These are phyloP conservation scores for Tethea ocularis DNA, from an alignment of 2,888 invertebrate genomes.

Conservation along the genomic window DNA sequence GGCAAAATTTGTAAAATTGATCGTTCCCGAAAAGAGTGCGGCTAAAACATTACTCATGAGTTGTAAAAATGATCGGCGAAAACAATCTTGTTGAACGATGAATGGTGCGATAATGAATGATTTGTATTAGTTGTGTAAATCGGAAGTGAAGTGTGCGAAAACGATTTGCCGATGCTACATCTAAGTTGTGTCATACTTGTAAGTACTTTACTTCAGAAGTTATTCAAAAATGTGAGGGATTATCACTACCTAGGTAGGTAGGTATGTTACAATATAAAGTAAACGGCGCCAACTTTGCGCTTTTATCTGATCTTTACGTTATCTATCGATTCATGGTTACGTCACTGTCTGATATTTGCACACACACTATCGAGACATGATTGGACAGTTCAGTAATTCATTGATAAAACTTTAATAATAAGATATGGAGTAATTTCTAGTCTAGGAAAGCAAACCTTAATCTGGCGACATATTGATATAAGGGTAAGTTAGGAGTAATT, in stretches of 20 bases:
- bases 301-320: slow-evolving; percentile 56
- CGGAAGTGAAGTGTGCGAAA: too few species aligned
- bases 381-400: slow-evolving; percentile 1
- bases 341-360: slow-evolving; percentile 37
- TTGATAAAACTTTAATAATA: neutral
- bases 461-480: neutral
- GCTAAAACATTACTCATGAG: too few species aligned
- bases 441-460: neutral
- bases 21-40: too few species aligned
- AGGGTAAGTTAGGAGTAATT: neutral
- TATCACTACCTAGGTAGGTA: neutral
- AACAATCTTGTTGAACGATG: too few species aligned
- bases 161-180: too few species aligned
- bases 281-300: slow-evolving; percentile 58
- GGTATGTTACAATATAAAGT: neutral
- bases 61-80: too few species aligned
- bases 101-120: too few species aligned
- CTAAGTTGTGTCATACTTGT: too few species aligned
- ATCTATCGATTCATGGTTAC: slow-evolving; percentile 52
- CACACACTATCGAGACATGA: neutral
- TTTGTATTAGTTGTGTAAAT: too few species aligned
- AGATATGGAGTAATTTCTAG: neutral
- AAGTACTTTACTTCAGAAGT: neutral
- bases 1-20: too few species aligned
- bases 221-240: neutral